Percentiles rank a stretch among this genome's conserved stretches.
Evolutionary conservation across 2,888 invertebrate genomes (phyloP).

Genomic region (Lapara coniferarum): DNA sequence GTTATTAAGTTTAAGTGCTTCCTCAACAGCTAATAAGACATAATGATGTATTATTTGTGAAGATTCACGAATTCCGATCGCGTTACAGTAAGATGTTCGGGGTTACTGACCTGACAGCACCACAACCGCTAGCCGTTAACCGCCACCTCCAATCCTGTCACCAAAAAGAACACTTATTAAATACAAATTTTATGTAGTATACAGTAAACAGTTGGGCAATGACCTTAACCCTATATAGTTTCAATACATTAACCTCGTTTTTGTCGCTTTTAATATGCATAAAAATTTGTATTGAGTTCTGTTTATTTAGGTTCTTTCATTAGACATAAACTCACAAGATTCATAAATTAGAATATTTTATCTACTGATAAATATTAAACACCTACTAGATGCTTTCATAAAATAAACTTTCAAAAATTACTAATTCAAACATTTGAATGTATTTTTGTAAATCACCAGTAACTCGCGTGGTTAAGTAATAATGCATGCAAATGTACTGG

Average conservation of each 20-base stretch:
- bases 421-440: no score
- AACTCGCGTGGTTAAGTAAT: constrained; percentile 9
- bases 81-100: constrained; percentile 63
- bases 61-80: constrained; percentile 79
- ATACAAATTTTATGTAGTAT: constrained; percentile 41
- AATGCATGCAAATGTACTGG: constrained; percentile 3
- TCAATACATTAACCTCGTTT: background rate
- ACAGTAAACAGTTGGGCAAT: background rate
- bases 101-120: constrained; percentile 77
- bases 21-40: constrained; percentile 77
- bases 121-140: constrained; percentile 65
- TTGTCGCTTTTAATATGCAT: no score
- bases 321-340: no score
- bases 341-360: no score
- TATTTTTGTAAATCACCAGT: background rate
- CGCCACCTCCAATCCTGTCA: constrained; percentile 68
- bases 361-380: no score
- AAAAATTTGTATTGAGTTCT: no score
- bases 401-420: no score
- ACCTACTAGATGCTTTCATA: no score
- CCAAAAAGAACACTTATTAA: constrained; percentile 68
- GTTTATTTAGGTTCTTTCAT: no score
- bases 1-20: constrained; percentile 78
- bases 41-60: constrained; percentile 80
- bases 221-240: background rate